Conservation (phyloP, 2,888 invertebrate genomes). For the Leucophora obtusa region DNA sequence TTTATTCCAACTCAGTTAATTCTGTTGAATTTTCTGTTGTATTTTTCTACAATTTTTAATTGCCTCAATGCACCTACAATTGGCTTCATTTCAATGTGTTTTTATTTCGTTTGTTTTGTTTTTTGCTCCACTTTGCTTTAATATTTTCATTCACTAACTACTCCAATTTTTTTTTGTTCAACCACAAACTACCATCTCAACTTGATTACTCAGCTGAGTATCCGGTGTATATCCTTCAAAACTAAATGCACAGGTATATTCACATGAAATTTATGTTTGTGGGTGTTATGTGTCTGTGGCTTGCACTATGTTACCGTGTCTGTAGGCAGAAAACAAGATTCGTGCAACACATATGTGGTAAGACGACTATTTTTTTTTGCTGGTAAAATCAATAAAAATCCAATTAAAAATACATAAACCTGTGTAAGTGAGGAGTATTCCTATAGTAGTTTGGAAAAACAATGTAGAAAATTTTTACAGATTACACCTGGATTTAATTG, state of each 20-base stretch:
- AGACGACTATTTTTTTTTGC: background rate
- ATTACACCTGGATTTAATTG: background rate
- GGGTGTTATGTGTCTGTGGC: constrained; percentile 1
- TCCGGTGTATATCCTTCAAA: constrained; percentile 24
- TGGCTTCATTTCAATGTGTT: constrained; percentile 8
- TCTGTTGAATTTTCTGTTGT: constrained; percentile 10
- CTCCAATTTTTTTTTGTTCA: constrained; percentile 10
- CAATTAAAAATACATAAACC: constrained; percentile 38
- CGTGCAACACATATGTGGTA: background rate
- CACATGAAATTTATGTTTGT: background rate
- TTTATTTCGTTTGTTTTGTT: constrained; percentile 7
- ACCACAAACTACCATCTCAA: constrained; percentile 37
- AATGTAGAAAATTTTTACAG: background rate
- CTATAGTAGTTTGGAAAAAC: background rate
- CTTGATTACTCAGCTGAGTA: constrained; percentile 23
- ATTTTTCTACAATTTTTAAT: constrained; percentile 24
- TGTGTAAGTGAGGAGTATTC: background rate
- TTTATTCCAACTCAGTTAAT: constrained; percentile 24
- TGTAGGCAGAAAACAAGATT: constrained; percentile 7
- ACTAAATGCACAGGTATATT: background rate
- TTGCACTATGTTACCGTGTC: constrained; percentile 12
- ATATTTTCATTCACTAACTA: constrained; percentile 27
- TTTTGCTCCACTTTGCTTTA: constrained; percentile 2
- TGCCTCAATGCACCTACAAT: constrained; percentile 49
- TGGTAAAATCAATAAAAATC: constrained; percentile 48